Percentiles rank a stretch among this genome's conserved stretches.
These are phyloP conservation scores for Thamnophis sirtalis DNA, from an alignment of 2,113 vertebrate species.

Conservation along the genomic window DNA sequence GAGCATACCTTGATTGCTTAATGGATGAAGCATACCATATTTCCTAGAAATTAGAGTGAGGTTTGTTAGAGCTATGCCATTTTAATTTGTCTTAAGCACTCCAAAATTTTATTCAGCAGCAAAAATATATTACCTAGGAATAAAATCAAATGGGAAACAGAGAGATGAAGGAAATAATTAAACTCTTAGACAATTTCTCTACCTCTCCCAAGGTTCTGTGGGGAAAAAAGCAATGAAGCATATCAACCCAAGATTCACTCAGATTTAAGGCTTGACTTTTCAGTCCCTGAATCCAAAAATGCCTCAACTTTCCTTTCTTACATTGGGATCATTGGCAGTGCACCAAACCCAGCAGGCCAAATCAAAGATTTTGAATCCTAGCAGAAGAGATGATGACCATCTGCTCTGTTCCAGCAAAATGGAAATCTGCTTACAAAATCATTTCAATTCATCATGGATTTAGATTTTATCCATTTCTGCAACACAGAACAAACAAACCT, in stretches of 20 bases:
- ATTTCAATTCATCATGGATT: neutral
- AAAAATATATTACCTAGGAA: neutral
- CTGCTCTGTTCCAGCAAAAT: neutral
- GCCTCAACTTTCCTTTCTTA: neutral
- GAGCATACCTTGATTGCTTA: neutral
- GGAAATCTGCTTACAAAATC: neutral
- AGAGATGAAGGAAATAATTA: neutral
- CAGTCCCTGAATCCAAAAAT: neutral
- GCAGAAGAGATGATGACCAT: neutral
- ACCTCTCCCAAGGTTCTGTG: neutral
- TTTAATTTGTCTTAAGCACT: neutral
- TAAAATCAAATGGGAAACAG: neutral
- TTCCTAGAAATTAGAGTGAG: neutral
- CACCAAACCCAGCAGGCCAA: neutral
- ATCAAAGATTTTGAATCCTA: neutral
- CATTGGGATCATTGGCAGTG: neutral
- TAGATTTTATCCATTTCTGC: neutral
- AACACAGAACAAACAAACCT: neutral
- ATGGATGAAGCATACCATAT: neutral
- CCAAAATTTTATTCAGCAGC: neutral
- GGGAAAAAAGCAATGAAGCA: neutral
- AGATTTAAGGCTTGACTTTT: neutral
- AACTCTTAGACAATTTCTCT: neutral
- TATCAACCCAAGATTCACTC: neutral
- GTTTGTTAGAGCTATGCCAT: neutral